Percentiles rank a stretch among this genome's conserved stretches.
Evolutionary conservation across 2,113 vertebrate genomes (phyloP).

Genomic region (Leucopsar rothschildi): DNA sequence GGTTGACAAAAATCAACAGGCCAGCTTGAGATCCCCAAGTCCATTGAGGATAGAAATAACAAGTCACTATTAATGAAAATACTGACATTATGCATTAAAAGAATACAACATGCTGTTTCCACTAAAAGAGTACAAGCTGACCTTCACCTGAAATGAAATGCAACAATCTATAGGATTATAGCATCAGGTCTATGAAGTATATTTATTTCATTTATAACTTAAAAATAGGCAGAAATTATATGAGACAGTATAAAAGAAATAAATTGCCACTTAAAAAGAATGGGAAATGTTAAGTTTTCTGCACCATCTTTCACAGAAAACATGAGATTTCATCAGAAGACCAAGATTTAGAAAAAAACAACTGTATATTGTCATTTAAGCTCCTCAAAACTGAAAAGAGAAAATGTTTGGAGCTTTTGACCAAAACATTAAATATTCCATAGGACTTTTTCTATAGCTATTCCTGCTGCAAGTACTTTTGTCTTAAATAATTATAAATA

Average conservation of each 20-base stretch:
- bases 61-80: background rate
- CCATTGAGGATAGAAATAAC: background rate
- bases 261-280: background rate
- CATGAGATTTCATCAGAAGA: background rate
- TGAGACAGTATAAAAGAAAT: background rate
- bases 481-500: background rate
- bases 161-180: background rate
- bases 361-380: background rate
- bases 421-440: background rate
- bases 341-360: background rate
- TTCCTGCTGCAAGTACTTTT: background rate
- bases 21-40: background rate
- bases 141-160: background rate
- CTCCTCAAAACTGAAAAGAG: background rate
- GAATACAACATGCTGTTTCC: background rate
- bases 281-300: background rate
- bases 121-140: background rate
- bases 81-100: background rate
- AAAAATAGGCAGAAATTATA: background rate
- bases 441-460: background rate
- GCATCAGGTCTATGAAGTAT: background rate
- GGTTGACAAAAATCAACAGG: background rate
- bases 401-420: background rate
- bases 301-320: background rate
- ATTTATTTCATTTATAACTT: background rate